These are phyloP conservation scores for Leptinotarsa juncta DNA, from an alignment of 2,888 invertebrate genomes.

Conservation along the genomic window DNA sequence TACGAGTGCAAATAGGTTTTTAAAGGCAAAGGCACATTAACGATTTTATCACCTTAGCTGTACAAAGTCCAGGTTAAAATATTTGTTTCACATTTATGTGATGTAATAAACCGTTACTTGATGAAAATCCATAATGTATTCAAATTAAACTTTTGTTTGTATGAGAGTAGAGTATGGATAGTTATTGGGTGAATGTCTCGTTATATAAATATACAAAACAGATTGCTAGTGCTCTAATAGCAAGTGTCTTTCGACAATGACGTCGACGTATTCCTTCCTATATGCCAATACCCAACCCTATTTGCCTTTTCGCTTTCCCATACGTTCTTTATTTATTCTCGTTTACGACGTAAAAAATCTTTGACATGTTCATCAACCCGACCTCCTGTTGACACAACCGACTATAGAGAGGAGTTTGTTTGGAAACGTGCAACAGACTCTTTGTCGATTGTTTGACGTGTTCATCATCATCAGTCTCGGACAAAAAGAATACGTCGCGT, in stretches of 20 bases:
- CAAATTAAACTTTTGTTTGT: too few species aligned
- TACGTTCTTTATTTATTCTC: slow-evolving; percentile 4
- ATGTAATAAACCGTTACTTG: too few species aligned
- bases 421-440: slow-evolving; percentile 3
- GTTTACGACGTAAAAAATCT: slow-evolving; percentile 11
- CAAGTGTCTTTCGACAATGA: not conserved
- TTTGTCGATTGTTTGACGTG: slow-evolving; percentile 7
- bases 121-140: too few species aligned
- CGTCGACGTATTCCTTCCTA: not conserved
- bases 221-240: not conserved
- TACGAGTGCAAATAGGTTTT: too few species aligned
- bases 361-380: slow-evolving; percentile 32
- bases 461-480: slow-evolving; percentile 1
- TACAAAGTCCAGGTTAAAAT: too few species aligned
- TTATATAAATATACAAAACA: not conserved
- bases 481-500: slow-evolving; percentile 2
- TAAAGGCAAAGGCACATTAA: too few species aligned
- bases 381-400: slow-evolving; percentile 28
- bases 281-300: not conserved
- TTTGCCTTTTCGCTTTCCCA: slow-evolving; percentile 4
- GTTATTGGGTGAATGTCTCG: too few species aligned
- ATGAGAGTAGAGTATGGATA: too few species aligned
- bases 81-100: too few species aligned
- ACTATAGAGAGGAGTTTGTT: slow-evolving; percentile 21
- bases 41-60: too few species aligned